phyloP scores from a whole-genome alignment of 2,113 vertebrate genomes.

The Alouatta palliata region DNA sequence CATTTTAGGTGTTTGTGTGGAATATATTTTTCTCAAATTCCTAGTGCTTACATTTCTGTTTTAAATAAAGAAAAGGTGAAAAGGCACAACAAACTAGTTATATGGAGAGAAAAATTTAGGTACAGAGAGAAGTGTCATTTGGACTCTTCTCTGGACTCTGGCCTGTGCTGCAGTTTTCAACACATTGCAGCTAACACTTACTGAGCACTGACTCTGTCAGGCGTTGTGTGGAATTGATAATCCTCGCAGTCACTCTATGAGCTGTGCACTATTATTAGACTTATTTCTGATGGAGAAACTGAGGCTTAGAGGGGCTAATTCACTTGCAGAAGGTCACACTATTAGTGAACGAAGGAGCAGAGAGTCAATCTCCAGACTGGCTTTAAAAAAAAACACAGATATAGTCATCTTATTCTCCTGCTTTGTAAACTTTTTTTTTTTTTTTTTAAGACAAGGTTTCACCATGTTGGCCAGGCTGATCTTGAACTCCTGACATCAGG shows the following conservation, averaged over 20 bases:
- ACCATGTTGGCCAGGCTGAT: no score
- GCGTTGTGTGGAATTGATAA: neutral
- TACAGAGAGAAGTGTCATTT: neutral
- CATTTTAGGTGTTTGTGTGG: neutral
- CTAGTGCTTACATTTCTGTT: neutral
- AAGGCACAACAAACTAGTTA: neutral
- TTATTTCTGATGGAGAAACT: neutral
- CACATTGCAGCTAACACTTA: neutral
- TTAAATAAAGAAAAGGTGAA: neutral
- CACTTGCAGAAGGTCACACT: neutral
- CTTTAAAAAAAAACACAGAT: neutral
- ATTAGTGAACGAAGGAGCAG: neutral
- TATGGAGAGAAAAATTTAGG: neutral
- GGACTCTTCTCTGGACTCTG: neutral
- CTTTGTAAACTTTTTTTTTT: conserved; percentile 27
- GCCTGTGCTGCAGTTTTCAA: neutral
- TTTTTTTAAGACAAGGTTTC: no score
- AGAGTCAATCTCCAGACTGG: neutral
- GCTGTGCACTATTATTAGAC: neutral
- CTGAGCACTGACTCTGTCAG: neutral
- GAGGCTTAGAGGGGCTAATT: neutral
- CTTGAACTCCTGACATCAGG: no score
- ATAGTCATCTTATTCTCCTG: neutral
- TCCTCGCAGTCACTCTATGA: neutral
- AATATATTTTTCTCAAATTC: neutral